Conservation (phyloP, 2,113 vertebrate genomes). For the Asarcornis scutulata region DNA sequence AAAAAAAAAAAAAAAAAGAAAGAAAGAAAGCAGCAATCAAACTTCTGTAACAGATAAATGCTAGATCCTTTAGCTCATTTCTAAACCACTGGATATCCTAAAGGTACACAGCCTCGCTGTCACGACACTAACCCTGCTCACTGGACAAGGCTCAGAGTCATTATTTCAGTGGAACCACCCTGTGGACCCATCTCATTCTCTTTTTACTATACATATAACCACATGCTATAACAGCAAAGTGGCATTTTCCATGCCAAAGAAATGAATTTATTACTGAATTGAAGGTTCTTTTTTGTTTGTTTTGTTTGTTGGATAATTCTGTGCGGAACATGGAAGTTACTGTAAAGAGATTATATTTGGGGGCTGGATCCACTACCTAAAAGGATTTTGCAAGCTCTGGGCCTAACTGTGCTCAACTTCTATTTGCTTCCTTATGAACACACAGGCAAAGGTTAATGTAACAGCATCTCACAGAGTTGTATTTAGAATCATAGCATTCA, state of each 20-base stretch:
- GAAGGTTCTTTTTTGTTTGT: neutral
- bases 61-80: neutral
- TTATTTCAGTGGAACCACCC: neutral
- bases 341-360: neutral
- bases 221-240: neutral
- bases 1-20: neutral
- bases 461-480: accelerated
- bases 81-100: neutral
- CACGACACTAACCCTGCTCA: neutral
- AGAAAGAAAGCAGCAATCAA: neutral
- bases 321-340: neutral
- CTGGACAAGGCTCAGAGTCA: neutral
- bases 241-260: neutral
- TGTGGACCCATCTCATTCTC: neutral
- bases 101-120: neutral
- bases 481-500: neutral
- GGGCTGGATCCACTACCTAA: neutral
- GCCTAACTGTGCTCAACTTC: neutral
- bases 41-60: neutral
- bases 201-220: neutral
- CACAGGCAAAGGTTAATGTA: neutral
- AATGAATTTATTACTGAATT: neutral
- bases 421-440: neutral
- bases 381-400: neutral
- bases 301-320: neutral